These are phyloP conservation scores for Datnioides undecimradiatus DNA, from an alignment of 2,113 vertebrate species.

Conservation along the genomic window DNA sequence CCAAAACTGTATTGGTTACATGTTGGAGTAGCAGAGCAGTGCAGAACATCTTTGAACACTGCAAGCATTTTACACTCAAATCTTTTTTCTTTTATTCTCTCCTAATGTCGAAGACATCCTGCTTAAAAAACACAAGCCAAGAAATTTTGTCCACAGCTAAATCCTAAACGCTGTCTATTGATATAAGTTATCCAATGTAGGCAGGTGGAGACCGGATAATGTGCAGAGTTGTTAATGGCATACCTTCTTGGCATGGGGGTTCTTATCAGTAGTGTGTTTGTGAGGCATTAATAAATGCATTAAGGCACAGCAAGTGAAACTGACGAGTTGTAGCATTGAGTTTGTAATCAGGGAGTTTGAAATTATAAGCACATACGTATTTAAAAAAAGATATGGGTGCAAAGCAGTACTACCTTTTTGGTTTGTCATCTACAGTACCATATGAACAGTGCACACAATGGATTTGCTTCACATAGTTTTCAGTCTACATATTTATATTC, in stretches of 20 bases:
- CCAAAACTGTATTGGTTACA: constrained; percentile 19
- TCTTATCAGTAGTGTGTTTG: constrained; percentile 72
- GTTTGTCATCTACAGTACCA: constrained; percentile 59
- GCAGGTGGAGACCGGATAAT: constrained; percentile 41
- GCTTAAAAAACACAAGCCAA: not conserved
- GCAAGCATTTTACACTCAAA: constrained; percentile 50
- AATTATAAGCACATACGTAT: constrained; percentile 36
- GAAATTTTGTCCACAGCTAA: not conserved
- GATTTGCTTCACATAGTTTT: constrained; percentile 50
- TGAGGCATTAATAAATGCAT: constrained; percentile 79
- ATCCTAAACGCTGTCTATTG: not conserved
- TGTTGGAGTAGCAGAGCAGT: constrained; percentile 49
- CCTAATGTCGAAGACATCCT: constrained; percentile 19
- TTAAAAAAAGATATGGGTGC: constrained; percentile 20
- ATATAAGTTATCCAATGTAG: constrained; percentile 10
- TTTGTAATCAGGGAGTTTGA: constrained; percentile 29
- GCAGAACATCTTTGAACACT: constrained; percentile 42
- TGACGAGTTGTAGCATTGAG: constrained; percentile 57
- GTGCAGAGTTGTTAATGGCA: constrained; percentile 39
- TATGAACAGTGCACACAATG: constrained; percentile 58
- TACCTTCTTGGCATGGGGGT: constrained; percentile 60
- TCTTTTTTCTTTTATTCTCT: not conserved
- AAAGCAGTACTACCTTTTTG: constrained; percentile 69
- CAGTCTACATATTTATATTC: constrained; percentile 44
- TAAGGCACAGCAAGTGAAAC: constrained; percentile 88